A percentile compares a stretch with the other conserved stretches of the same genome.
Evolutionary conservation across 2,113 vertebrate genomes (phyloP).

Genomic region (Rana temporaria): DNA sequence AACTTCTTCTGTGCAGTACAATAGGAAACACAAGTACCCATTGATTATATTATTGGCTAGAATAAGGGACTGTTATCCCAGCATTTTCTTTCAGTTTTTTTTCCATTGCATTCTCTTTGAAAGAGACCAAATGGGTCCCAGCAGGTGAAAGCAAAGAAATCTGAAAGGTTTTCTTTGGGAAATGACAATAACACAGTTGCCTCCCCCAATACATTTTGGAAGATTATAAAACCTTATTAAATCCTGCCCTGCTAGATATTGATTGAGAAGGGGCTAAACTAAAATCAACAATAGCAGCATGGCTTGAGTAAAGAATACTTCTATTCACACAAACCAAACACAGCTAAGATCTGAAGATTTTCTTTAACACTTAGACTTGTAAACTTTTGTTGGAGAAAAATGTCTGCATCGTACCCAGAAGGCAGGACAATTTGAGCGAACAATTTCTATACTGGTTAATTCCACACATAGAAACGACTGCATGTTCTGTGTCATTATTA

Average conservation of each 20-base stretch:
- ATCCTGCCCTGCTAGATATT: slow-evolving; percentile 87
- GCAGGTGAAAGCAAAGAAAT: slow-evolving; percentile 99
- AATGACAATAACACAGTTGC: slow-evolving; percentile 82
- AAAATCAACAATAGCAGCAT: slow-evolving; percentile 88
- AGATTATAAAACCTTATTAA: slow-evolving; percentile 94
- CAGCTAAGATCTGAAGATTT: slow-evolving; percentile 63
- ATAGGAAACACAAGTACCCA: slow-evolving; percentile 88
- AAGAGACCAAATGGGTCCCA: slow-evolving; percentile 95
- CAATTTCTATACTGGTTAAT: too few relatives aligned
- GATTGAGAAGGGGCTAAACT: slow-evolving; percentile 88
- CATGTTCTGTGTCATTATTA: too few relatives aligned
- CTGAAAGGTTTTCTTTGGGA: slow-evolving; percentile 86
- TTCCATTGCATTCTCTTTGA: slow-evolving; percentile 87
- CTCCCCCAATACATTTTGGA: slow-evolving; percentile 73
- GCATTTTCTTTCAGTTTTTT: slow-evolving; percentile 87
- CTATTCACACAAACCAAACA: slow-evolving; percentile 67
- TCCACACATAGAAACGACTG: too few relatives aligned
- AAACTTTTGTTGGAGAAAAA: slow-evolving; percentile 19
- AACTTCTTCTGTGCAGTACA: slow-evolving; percentile 84
- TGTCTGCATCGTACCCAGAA: not conserved
- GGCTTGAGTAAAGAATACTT: slow-evolving; percentile 71
- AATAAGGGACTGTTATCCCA: slow-evolving; percentile 82
- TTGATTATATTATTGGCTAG: slow-evolving; percentile 87
- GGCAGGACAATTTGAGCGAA: not conserved
- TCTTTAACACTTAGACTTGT: not conserved